These are phyloP conservation scores for Ormyrus nitidulus DNA, from an alignment of 2,888 invertebrate genomes.

Conservation along the genomic window DNA sequence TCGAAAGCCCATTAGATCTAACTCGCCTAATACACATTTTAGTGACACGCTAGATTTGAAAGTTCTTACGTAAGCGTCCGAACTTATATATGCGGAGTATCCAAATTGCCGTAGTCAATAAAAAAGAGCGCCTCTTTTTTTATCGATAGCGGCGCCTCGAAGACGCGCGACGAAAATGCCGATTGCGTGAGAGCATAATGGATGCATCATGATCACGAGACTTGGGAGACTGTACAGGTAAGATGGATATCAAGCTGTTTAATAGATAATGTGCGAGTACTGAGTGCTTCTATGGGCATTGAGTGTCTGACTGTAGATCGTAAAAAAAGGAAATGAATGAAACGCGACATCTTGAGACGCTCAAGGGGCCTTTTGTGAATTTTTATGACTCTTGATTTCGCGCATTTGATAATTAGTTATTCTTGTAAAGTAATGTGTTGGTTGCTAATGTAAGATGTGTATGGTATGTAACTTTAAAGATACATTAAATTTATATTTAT, in stretches of 20 bases:
- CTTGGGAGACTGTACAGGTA: too few species aligned
- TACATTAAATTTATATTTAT: too few species aligned
- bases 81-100: background rate
- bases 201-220: too few species aligned
- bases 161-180: background rate
- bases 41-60: constrained; percentile 54
- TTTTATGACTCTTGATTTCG: background rate
- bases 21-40: constrained; percentile 31
- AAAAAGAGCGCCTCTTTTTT: background rate
- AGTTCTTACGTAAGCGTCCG: constrained; percentile 39
- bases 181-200: too few species aligned
- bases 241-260: too few species aligned
- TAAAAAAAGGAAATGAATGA: background rate
- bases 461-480: too few species aligned
- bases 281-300: too few species aligned
- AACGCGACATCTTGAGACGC: background rate
- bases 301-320: background rate
- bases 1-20: constrained; percentile 4
- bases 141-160: background rate
- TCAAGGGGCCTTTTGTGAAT: background rate
- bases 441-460: too few species aligned
- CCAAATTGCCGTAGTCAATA: background rate
- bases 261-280: too few species aligned
- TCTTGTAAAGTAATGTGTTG: too few species aligned
- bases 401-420: too few species aligned